Evolutionary conservation across 2,113 vertebrate genomes (phyloP).

Genomic region (Balaenoptera acutorostrata): DNA sequence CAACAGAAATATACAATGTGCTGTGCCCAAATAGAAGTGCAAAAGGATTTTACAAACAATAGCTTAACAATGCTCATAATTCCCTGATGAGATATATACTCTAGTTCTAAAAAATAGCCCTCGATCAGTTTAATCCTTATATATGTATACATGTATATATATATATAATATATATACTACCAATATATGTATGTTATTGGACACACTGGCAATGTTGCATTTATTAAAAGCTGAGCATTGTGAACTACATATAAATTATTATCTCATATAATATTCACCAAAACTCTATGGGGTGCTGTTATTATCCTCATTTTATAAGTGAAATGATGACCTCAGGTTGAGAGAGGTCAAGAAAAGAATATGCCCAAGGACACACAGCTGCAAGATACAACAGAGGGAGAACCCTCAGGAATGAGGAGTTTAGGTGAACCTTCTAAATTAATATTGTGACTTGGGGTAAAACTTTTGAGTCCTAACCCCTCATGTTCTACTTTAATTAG

Average conservation of each 20-base stretch:
- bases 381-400: not conserved
- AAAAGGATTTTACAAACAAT: not conserved
- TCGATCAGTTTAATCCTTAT: not conserved
- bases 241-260: not conserved
- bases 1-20: not conserved
- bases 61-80: conserved; percentile 10
- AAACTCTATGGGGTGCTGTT: not conserved
- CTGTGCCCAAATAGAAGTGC: not conserved
- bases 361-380: not conserved
- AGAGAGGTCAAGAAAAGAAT: not conserved
- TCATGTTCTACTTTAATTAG: not conserved
- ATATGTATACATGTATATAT: not conserved
- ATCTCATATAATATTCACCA: conserved; percentile 6
- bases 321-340: not conserved
- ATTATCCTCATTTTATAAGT: not conserved
- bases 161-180: not conserved
- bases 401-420: not conserved
- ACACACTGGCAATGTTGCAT: not conserved
- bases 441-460: not conserved
- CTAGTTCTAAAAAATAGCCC: not conserved
- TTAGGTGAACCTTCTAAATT: not conserved
- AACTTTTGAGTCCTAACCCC: not conserved
- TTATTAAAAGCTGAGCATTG: not conserved
- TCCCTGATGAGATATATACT: not conserved
- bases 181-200: not conserved